phyloP scores from a whole-genome alignment of 2,888 invertebrate species.

The Rhagium mordax region DNA sequence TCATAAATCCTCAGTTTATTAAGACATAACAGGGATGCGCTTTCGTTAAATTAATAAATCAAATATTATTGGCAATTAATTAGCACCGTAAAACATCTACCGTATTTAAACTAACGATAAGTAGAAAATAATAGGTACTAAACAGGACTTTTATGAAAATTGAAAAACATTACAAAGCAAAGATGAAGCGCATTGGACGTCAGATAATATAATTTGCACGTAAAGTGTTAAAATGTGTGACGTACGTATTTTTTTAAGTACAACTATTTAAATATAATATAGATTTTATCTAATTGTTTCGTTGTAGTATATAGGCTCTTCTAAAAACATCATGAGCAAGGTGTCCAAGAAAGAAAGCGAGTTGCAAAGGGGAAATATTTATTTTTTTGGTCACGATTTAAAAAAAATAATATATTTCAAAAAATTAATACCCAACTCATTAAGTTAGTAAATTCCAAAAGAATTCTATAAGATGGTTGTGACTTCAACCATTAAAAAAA shows the following conservation, averaged over 20 bases:
- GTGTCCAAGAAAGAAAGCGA: too few species aligned
- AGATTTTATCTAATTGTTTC: not conserved
- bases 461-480: too few species aligned
- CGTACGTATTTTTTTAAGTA: not conserved
- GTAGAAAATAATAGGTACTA: not conserved
- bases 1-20: too few species aligned
- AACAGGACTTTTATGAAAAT: not conserved
- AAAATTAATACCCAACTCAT: too few species aligned
- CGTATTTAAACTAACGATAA: not conserved
- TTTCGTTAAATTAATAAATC: not conserved
- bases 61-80: not conserved
- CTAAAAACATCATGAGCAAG: not conserved
- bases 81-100: not conserved
- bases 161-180: not conserved
- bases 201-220: not conserved
- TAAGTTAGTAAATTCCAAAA: too few species aligned
- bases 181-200: not conserved
- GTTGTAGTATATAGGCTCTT: not conserved
- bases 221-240: not conserved
- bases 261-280: not conserved
- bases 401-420: too few species aligned
- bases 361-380: too few species aligned
- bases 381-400: too few species aligned
- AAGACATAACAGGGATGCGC: too few species aligned
- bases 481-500: too few species aligned